Evolutionary conservation across 2,113 vertebrate species (phyloP).

Genomic region (Cephalophus harveyi): DNA sequence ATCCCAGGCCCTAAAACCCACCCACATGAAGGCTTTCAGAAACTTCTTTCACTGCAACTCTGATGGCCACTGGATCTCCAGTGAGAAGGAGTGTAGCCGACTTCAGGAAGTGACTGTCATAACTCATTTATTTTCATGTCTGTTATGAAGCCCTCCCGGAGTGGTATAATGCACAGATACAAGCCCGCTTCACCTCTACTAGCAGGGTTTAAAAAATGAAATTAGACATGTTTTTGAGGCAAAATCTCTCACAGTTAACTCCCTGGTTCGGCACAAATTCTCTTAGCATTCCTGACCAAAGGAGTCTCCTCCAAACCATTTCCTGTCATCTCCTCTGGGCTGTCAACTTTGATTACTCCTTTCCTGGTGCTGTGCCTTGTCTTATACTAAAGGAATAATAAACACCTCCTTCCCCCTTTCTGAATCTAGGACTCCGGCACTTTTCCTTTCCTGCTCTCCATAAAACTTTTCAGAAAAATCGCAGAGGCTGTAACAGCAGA

Average conservation of each 20-base stretch:
- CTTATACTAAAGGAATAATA: conserved; percentile 73
- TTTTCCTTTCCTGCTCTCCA: conserved; percentile 39
- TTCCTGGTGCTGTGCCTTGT: conserved; percentile 70
- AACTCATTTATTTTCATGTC: conserved; percentile 80
- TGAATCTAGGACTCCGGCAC: conserved; percentile 54
- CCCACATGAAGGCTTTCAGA: neutral
- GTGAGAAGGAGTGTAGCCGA: conserved; percentile 52
- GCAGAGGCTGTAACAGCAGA: neutral
- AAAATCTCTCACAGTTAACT: conserved; percentile 79
- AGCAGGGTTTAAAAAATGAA: conserved; percentile 82
- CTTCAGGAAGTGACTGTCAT: conserved; percentile 84
- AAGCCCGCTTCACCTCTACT: conserved; percentile 83
- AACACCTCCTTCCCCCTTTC: conserved; percentile 54
- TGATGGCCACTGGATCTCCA: conserved; percentile 55
- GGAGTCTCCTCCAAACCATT: conserved; percentile 81
- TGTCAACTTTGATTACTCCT: conserved; percentile 80
- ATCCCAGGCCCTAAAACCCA: neutral
- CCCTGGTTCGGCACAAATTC: conserved; percentile 75
- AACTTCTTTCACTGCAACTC: neutral
- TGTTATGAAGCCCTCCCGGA: conserved; percentile 78
- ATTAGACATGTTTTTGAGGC: conserved; percentile 86
- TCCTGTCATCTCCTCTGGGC: conserved; percentile 79
- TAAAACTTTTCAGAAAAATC: conserved; percentile 59
- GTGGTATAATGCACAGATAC: conserved; percentile 79
- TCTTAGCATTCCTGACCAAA: conserved; percentile 77